Conservation (phyloP, 2,888 invertebrate genomes). For the Byasa hedistus region DNA sequence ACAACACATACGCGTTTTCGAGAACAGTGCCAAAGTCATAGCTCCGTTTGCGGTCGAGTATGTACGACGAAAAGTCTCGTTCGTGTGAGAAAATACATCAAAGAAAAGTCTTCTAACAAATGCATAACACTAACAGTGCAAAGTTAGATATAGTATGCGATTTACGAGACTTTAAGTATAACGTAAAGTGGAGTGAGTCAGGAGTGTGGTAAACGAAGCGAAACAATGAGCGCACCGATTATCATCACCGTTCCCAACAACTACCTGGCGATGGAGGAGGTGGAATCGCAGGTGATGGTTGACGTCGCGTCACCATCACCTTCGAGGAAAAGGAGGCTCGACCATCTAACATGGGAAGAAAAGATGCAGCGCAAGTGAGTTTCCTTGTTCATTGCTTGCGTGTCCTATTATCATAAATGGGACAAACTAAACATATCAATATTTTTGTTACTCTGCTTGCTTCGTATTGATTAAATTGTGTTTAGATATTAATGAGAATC, state of each 20-base stretch:
- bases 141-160: constrained; percentile 53
- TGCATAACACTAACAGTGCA: constrained; percentile 38
- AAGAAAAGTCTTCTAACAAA: constrained; percentile 54
- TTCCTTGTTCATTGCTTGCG: constrained; percentile 42
- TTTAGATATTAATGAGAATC: too few relatives aligned
- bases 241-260: constrained; percentile 76
- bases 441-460: too few relatives aligned
- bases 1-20: constrained; percentile 63
- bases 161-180: constrained; percentile 40
- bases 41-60: constrained; percentile 57
- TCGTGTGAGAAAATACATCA: constrained; percentile 54
- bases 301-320: constrained; percentile 56
- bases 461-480: too few relatives aligned
- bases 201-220: constrained; percentile 39
- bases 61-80: constrained; percentile 62
- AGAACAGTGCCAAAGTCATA: constrained; percentile 50
- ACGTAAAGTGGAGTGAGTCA: constrained; percentile 33
- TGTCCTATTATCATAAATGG: constrained; percentile 40
- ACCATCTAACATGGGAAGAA: constrained; percentile 92
- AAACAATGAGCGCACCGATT: constrained; percentile 72
- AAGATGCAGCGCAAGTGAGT: constrained; percentile 93
- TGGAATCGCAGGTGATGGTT: constrained; percentile 56
- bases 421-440: neutral
- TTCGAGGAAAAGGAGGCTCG: constrained; percentile 85
- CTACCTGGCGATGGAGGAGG: constrained; percentile 65